phyloP scores from a whole-genome alignment of 2,888 invertebrate genomes.

The Chymomyza amoena region DNA sequence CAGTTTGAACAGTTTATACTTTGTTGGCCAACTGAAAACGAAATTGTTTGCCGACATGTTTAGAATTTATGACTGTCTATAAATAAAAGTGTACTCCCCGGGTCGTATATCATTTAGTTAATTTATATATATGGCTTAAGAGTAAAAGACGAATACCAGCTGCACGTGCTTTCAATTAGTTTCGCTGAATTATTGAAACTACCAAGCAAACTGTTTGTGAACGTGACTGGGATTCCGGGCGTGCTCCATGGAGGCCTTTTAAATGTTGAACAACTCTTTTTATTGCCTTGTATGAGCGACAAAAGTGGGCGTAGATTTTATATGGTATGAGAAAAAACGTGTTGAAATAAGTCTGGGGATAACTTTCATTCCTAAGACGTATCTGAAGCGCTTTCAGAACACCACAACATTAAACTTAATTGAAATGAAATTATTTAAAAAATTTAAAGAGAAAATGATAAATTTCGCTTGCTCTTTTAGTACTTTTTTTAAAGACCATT shows the following conservation, averaged over 20 bases:
- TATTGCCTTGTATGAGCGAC: not conserved
- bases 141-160: constrained; percentile 28
- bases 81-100: not conserved
- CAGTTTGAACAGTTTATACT: not conserved
- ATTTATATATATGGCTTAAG: constrained; percentile 3
- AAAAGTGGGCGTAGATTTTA: no score
- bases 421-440: no score
- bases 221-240: constrained; percentile 14
- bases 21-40: not conserved
- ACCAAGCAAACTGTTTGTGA: not conserved
- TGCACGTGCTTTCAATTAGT: constrained; percentile 43
- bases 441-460: no score
- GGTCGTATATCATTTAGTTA: constrained; percentile 7
- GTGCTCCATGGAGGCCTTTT: not conserved
- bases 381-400: no score
- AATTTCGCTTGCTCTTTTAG: no score
- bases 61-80: not conserved
- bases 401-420: no score
- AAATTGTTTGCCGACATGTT: not conserved
- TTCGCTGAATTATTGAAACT: not conserved
- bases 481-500: not conserved
- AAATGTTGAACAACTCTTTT: not conserved
- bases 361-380: no score
- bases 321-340: no score
- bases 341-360: no score